Evolutionary conservation across 2,797 vertebrate genomes (phyloP), one percentile per base, ranked within the genome.

Genomic region (Hypotaenidia philippensis): DNA sequence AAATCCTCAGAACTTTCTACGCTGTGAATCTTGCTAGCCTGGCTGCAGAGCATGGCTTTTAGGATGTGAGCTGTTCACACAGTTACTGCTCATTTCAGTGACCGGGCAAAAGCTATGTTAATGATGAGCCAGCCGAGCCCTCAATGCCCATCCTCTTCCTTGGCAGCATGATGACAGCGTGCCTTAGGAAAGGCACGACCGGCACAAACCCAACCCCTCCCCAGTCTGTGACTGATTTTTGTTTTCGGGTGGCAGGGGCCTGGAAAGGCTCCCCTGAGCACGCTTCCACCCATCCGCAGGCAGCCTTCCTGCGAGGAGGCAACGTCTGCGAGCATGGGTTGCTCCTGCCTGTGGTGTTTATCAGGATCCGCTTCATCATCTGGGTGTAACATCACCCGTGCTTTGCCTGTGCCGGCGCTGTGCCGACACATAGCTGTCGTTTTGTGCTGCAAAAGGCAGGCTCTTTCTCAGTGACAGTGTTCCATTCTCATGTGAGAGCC

Each of bases 151-250:
- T 2, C 19, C 1, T 1, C 52, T 23, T 26, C 29, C 44, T 12
- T 1, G 4, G 75, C 1, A 0, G 3, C 0, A 0, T 1, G 57
- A 2, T 9, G 4, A 1, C 63, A 1, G 19, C 0, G 1, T 13
- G 27, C 9, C 15, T 15, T 20, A 50, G 23, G 13, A 50, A 50
- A 59, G 68, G 0, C 4, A 22, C 3, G 4, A 78, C 40, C 6
- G 3, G 0, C 40, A 11, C 6, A 22, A 23, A 12, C 1, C 47
- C 57, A 8, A 7, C 1, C 41, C 20, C 27, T 50, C 9, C 19
- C 6, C 26, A 0, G 0, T 1, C 9, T 3, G 40, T 14, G 34
- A 32, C 3, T 26, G 85, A 3, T 9, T 18, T 36, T 21, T 6
- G 61, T 26, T 4, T 44, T 34, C 13, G 1, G 18, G 22, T 9